Evolutionary conservation across 64 coral and sea anemone species (phyloP).

Genomic region (Cladopsammia gracilis): DNA sequence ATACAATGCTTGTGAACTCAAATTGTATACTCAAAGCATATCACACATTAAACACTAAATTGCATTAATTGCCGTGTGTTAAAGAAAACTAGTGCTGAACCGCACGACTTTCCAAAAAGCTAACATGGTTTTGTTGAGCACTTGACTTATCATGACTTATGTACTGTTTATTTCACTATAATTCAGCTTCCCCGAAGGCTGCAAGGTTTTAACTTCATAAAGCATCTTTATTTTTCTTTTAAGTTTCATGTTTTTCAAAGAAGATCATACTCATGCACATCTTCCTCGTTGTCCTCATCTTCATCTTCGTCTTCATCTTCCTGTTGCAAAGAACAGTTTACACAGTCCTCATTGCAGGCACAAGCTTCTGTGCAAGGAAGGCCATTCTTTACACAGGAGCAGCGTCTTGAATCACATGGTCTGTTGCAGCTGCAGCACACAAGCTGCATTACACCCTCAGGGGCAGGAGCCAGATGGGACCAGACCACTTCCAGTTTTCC

Average conservation of each 20-base stretch:
- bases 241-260: neutral
- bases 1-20: too few species aligned
- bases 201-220: neutral
- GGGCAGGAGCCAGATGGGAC: constrained; percentile 42
- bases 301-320: constrained; percentile 21
- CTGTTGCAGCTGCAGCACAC: constrained; percentile 72
- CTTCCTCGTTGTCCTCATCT: neutral
- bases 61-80: too few species aligned
- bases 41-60: too few species aligned
- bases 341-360: constrained; percentile 40
- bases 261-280: neutral
- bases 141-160: too few species aligned
- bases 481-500: constrained; percentile 48
- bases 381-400: constrained; percentile 71
- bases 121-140: too few species aligned
- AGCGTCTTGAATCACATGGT: constrained; percentile 49
- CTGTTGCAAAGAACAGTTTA: constrained; percentile 2
- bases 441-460: constrained; percentile 57
- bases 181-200: neutral
- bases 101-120: too few species aligned
- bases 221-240: neutral
- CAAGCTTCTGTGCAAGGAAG: constrained; percentile 61
- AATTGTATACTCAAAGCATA: too few species aligned
- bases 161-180: too few species aligned
- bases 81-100: too few species aligned